A percentile compares a stretch with the other conserved stretches of the same genome.
Conservation (phyloP, 2,888 invertebrate genomes). For the Clusia tigrina region DNA sequence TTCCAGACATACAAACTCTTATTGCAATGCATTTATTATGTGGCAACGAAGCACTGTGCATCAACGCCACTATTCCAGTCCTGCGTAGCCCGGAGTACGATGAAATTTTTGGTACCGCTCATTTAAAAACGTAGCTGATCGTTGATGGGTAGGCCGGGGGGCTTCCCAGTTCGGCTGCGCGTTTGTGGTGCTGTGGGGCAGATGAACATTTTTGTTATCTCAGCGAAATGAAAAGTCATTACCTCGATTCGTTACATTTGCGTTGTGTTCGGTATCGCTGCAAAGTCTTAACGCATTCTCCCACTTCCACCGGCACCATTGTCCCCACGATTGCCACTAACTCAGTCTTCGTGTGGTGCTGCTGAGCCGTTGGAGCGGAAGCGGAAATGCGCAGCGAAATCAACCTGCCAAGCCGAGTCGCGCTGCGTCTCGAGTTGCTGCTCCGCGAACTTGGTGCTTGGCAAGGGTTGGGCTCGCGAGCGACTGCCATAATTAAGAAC, state of each 20-base stretch:
- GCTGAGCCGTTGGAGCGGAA: constrained; percentile 49
- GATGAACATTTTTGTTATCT: constrained; percentile 46
- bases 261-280: constrained; percentile 20
- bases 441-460: neutral
- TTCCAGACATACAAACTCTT: too few relatives aligned
- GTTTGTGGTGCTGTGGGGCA: neutral
- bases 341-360: neutral
- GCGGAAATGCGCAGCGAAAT: constrained; percentile 45
- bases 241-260: constrained; percentile 52
- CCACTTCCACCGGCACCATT: neutral
- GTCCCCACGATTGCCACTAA: neutral
- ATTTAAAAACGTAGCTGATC: neutral
- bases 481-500: constrained; percentile 16
- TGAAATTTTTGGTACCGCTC: neutral
- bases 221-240: constrained; percentile 58
- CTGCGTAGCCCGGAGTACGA: neutral
- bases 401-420: constrained; percentile 13
- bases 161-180: neutral
- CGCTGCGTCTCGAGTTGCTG: neutral
- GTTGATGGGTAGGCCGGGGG: too few relatives aligned
- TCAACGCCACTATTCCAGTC: neutral
- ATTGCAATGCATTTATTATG: too few relatives aligned
- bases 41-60: too few relatives aligned
- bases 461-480: neutral
- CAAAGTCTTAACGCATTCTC: neutral